Conservation (phyloP, 2,113 vertebrate genomes). For the Colinus virginianus region DNA sequence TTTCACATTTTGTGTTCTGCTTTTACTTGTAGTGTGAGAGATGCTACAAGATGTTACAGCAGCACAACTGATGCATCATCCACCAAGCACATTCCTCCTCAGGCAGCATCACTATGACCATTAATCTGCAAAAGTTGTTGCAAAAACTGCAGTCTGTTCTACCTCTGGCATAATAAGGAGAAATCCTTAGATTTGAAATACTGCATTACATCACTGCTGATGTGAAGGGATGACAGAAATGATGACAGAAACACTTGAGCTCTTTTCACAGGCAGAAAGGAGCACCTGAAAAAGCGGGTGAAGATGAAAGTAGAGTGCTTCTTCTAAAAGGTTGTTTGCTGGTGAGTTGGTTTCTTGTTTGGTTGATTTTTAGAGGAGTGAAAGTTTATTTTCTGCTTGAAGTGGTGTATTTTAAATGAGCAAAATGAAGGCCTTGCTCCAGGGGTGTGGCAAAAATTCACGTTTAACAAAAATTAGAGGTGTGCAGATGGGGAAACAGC, state of each 20-base stretch:
- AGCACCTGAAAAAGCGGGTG: not conserved
- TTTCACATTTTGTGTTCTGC: not conserved
- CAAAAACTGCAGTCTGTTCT: not conserved
- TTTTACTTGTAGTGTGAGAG: not conserved
- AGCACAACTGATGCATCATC: accelerated
- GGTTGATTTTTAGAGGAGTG: not conserved
- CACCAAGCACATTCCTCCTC: accelerated
- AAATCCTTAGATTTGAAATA: not conserved
- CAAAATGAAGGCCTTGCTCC: not conserved
- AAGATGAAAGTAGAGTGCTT: not conserved
- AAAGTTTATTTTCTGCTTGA: not conserved
- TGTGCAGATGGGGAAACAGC: not conserved
- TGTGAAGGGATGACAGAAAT: accelerated
- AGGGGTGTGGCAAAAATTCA: not conserved
- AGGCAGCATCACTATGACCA: not conserved
- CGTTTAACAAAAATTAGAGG: not conserved
- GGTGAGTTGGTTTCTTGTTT: accelerated
- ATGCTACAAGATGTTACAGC: not conserved
- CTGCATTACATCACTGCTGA: accelerated
- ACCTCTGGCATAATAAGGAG: not conserved
- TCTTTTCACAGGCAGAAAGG: not conserved
- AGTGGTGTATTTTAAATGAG: not conserved
- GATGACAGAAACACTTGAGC: not conserved
- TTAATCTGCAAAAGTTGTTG: accelerated
- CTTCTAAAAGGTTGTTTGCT: not conserved